Conservation (phyloP, 2,797 vertebrate species). For the Coreius guichenoti region DNA sequence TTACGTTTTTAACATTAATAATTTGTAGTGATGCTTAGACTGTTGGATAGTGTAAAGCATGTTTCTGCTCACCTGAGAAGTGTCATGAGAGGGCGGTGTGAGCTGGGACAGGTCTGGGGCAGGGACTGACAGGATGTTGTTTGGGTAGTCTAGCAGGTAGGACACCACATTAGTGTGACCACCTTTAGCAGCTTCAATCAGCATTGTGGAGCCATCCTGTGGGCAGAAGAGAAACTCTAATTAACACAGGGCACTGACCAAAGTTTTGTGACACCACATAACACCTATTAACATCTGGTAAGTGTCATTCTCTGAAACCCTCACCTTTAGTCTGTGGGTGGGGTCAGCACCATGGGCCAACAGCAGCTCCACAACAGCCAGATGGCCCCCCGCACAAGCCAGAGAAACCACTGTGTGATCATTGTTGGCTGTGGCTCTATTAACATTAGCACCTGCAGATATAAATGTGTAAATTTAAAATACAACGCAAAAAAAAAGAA, state of each 20-base stretch:
- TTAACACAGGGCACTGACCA: background rate
- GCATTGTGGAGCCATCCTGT: slow-evolving; percentile 98
- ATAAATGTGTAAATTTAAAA: background rate
- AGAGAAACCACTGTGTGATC: slow-evolving; percentile 98
- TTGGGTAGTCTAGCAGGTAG: slow-evolving; percentile 98
- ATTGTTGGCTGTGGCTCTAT: slow-evolving; percentile 97
- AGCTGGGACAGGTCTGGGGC: slow-evolving; percentile 93
- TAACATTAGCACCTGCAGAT: slow-evolving; percentile 93
- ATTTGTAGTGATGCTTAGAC: background rate
- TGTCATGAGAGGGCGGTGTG: slow-evolving; percentile 95
- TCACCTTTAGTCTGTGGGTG: slow-evolving; percentile 98
- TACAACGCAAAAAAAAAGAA: background rate
- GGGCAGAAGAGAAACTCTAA: slow-evolving; percentile 8
- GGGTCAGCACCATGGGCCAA: slow-evolving; percentile 97
- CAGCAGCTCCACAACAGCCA: slow-evolving; percentile 96
- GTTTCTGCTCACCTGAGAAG: slow-evolving; percentile 88
- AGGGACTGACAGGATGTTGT: slow-evolving; percentile 94
- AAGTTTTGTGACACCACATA: background rate
- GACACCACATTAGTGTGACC: slow-evolving; percentile 99
- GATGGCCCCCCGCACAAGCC: slow-evolving; percentile 96
- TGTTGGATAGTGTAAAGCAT: background rate
- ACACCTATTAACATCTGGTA: background rate
- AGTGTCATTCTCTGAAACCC: background rate
- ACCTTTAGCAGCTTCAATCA: slow-evolving; percentile 99
- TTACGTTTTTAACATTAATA: too few relatives aligned